phyloP scores from a whole-genome alignment of 2,113 vertebrate genomes.

The Butorides virescens region DNA sequence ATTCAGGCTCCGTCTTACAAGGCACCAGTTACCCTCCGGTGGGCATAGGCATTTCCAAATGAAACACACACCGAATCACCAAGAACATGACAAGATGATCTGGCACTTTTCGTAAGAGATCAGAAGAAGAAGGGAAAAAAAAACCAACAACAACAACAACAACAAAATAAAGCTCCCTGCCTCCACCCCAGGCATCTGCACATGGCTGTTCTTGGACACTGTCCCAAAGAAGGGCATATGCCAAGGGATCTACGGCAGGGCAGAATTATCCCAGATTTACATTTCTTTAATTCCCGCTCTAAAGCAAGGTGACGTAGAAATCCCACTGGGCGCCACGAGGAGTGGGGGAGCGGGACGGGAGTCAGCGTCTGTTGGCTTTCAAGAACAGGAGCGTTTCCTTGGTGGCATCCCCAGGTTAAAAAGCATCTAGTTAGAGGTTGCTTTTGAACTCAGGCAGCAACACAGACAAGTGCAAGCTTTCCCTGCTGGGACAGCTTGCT shows the following conservation, averaged over 20 bases:
- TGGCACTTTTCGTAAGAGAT: constrained; percentile 26
- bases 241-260: background rate
- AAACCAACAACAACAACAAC: rapidly evolving
- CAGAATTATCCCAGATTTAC: constrained; percentile 42
- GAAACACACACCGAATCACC: background rate
- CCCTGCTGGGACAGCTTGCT: constrained; percentile 26
- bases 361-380: constrained; percentile 10
- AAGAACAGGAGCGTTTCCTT: background rate
- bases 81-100: constrained; percentile 18
- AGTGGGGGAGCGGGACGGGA: background rate
- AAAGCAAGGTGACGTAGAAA: constrained; percentile 9
- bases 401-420: constrained; percentile 8
- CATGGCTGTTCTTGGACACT: background rate
- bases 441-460: constrained; percentile 27
- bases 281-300: constrained; percentile 42
- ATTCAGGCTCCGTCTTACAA: constrained; percentile 11
- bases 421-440: background rate
- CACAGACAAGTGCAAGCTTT: background rate
- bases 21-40: constrained; percentile 29
- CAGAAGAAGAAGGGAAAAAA: background rate
- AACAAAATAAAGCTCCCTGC: background rate
- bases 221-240: constrained; percentile 38
- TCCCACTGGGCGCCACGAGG: background rate
- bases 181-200: background rate
- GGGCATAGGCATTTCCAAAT: constrained; percentile 3